phyloP scores from a whole-genome alignment of 2,888 invertebrate genomes.

The Cotesia congregata region DNA sequence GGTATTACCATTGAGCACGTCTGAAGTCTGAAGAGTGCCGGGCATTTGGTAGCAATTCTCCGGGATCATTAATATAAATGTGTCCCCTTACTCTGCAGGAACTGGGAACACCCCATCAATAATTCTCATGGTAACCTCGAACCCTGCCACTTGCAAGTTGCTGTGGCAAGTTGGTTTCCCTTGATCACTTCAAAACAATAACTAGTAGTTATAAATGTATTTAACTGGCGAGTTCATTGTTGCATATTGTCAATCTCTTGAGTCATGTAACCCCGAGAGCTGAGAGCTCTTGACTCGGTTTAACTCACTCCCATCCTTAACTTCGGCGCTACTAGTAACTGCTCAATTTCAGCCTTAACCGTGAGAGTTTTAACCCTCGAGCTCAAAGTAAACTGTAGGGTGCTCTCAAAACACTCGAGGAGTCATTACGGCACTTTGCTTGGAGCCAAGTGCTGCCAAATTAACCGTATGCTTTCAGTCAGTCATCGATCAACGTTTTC shows the following conservation, averaged over 20 bases:
- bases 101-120: slow-evolving; percentile 12
- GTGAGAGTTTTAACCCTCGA: slow-evolving; percentile 33
- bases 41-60: slow-evolving; percentile 39
- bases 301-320: neutral
- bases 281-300: slow-evolving; percentile 33
- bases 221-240: slow-evolving; percentile 50
- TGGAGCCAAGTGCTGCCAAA: neutral
- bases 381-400: neutral
- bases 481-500: too few species aligned
- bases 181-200: slow-evolving; percentile 56
- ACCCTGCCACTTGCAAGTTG: slow-evolving; percentile 20
- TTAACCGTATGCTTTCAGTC: too few species aligned
- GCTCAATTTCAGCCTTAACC: slow-evolving; percentile 36
- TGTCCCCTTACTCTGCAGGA: slow-evolving; percentile 15
- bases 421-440: neutral
- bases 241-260: slow-evolving; percentile 44
- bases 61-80: slow-evolving; percentile 38
- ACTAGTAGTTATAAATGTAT: slow-evolving; percentile 61
- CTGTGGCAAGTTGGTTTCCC: neutral
- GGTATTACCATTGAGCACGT: neutral
- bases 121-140: neutral
- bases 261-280: slow-evolving; percentile 14
- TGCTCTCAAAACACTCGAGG: neutral
- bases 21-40: slow-evolving; percentile 37
- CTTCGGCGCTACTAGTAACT: slow-evolving; percentile 15